Percentiles rank a stretch among this genome's conserved stretches.
These are phyloP conservation scores for Procapra przewalskii DNA, from an alignment of 2,113 vertebrate genomes.

Conservation along the genomic window DNA sequence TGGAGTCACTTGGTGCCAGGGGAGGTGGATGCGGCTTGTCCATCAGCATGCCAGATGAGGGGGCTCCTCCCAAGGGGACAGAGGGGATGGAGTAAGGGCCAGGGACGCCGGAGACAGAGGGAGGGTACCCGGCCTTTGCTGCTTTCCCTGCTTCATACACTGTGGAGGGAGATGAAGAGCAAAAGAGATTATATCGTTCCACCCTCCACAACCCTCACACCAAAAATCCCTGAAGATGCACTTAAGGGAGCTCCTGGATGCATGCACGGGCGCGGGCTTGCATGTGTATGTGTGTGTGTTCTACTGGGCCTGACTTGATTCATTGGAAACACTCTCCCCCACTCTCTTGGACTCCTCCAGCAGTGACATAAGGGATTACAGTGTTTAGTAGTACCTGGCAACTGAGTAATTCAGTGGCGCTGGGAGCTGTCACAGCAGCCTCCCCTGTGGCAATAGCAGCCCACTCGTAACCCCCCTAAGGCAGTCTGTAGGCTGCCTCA, in stretches of 20 bases:
- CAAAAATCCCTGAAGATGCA: not conserved
- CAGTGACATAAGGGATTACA: not conserved
- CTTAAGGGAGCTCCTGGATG: not conserved
- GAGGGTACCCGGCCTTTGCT: constrained; percentile 86
- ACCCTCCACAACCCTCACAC: constrained; percentile 42
- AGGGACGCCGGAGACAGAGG: constrained; percentile 86
- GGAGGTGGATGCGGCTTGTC: constrained; percentile 89
- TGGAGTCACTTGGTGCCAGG: constrained; percentile 80
- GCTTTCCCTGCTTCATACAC: constrained; percentile 97
- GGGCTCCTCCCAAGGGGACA: constrained; percentile 87
- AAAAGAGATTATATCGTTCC: constrained; percentile 55
- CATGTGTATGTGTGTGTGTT: not conserved
- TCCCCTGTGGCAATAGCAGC: not conserved
- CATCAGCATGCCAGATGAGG: constrained; percentile 85
- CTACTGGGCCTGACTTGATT: not conserved
- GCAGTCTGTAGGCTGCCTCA: not conserved
- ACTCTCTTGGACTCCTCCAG: not conserved
- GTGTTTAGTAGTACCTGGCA: not conserved
- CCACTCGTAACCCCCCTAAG: not conserved
- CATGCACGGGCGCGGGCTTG: fast-evolving
- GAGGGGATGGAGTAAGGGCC: constrained; percentile 94
- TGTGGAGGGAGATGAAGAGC: constrained; percentile 77
- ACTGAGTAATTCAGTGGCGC: not conserved
- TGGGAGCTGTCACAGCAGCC: not conserved
- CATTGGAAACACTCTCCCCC: not conserved